A percentile compares a stretch with the other conserved stretches of the same genome.
Conservation (phyloP, 2,113 vertebrate species). For the Lathamus discolor region DNA sequence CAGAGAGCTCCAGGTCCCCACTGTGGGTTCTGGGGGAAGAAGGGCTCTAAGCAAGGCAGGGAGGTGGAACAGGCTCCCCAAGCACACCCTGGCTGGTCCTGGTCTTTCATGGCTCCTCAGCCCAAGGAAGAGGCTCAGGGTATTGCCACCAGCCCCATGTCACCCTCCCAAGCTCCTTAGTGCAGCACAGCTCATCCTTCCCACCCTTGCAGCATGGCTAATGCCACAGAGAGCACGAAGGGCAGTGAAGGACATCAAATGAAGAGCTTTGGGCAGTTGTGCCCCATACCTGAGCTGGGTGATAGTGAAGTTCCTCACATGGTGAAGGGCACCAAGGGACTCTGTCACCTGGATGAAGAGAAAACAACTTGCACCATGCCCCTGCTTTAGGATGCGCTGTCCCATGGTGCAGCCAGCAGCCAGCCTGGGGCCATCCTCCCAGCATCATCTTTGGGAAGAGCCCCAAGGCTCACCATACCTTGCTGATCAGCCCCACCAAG, state of each 20-base stretch:
- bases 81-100: no score
- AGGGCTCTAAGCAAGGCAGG: background rate
- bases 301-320: background rate
- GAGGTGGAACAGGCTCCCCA: background rate
- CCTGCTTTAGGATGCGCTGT: accelerated
- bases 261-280: accelerated
- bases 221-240: background rate
- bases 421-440: background rate
- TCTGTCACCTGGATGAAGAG: background rate
- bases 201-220: background rate
- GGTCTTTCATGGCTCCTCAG: no score
- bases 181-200: background rate
- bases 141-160: background rate
- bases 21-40: background rate
- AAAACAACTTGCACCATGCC: background rate
- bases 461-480: background rate
- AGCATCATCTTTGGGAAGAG: accelerated
- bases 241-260: accelerated
- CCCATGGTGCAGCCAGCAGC: background rate
- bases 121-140: background rate
- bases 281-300: background rate
- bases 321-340: background rate
- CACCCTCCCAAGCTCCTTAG: background rate
- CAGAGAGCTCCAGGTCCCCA: background rate
- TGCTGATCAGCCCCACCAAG: background rate